Conservation (phyloP, 2,113 vertebrate species). For the Nothobranchius furzeri region DNA sequence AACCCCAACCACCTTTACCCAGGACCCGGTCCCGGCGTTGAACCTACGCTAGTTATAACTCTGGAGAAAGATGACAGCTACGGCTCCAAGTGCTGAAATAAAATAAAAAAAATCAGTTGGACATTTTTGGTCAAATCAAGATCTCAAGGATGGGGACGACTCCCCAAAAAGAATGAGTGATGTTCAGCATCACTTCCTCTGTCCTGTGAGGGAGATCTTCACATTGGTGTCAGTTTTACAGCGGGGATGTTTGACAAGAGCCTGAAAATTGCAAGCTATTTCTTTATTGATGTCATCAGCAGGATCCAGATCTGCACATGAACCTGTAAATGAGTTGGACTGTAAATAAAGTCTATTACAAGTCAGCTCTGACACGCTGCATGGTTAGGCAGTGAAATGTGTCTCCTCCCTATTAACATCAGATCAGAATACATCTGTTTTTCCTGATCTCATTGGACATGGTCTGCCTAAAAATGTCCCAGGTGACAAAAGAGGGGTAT, state of each 20-base stretch:
- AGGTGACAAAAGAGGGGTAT: slow-evolving; percentile 14
- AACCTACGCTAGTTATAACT: slow-evolving; percentile 94
- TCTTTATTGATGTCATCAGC: slow-evolving; percentile 21
- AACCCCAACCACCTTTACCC: slow-evolving; percentile 80
- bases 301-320: slow-evolving; percentile 1
- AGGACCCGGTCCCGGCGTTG: slow-evolving; percentile 82
- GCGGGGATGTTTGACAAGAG: slow-evolving; percentile 16
- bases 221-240: not conserved
- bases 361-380: not conserved
- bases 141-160: not conserved
- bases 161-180: not conserved
- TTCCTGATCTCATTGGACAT: slow-evolving; percentile 36
- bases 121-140: slow-evolving; percentile 17
- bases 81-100: slow-evolving; percentile 84
- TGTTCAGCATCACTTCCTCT: slow-evolving; percentile 9
- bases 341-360: slow-evolving; percentile 14
- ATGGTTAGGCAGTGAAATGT: slow-evolving; percentile 7
- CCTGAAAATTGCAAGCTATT: not conserved
- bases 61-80: slow-evolving; percentile 90
- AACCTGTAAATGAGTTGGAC: slow-evolving; percentile 14
- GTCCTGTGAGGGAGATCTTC: slow-evolving; percentile 21
- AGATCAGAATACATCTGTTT: slow-evolving; percentile 33
- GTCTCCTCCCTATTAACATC: not conserved
- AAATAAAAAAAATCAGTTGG: too few relatives aligned
- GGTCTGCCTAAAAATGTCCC: slow-evolving; percentile 32